Base-by-base conservation (phyloP, 1,140 invertebrate species). In the Drosophila sturtevanti region DNA sequence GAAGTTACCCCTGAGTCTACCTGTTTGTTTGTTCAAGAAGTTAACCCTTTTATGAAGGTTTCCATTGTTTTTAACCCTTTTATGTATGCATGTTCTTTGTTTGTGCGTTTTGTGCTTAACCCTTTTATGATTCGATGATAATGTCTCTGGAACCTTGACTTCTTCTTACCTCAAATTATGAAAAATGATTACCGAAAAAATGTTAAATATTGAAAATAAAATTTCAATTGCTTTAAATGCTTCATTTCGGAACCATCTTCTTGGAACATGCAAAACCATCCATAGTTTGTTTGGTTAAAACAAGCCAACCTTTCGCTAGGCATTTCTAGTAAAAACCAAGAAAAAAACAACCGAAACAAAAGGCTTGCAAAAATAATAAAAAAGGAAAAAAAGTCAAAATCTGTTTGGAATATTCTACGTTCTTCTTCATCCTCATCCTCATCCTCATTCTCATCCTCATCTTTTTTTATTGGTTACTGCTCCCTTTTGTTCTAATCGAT, bases 341-440 rank as follows among this genome's bases (percentile, higher is more conserved):
- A 66, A 31, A 10, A 10, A 18, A 44, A 48, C n/a, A 61, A 66
- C 35, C 38, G 31, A 10, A 59, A 89, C 80, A 89, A 89, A 75
- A 89, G 84, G 84, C 67, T 89, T 89, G 84, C 75, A 89, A 89
- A 48, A 7, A 21, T 84, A 87, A 89, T 80, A 84, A 87, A 89
- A 89, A 48, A 7, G 10, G 84, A 87, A 89, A 84, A 84, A 87
- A 89, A 89, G 84, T 89, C 84, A 80, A 74, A 68, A 44, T 34
- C 66, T 48, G 41, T 59, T 59, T 51, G 56, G 35, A 48, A 58
- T 22, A 34, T 34, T 37, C 37, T 4, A 9, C 7, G 22, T 60
- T 65, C 61, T 70, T 77, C 55, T n/a, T 55, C n/a, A n/a, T 38
- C 48, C 37, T 38, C 31, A 59, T 27, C 37, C 55, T 55, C n/a